Conservation (phyloP, 2,113 vertebrate genomes). For the Nothobranchius kuhntae region DNA sequence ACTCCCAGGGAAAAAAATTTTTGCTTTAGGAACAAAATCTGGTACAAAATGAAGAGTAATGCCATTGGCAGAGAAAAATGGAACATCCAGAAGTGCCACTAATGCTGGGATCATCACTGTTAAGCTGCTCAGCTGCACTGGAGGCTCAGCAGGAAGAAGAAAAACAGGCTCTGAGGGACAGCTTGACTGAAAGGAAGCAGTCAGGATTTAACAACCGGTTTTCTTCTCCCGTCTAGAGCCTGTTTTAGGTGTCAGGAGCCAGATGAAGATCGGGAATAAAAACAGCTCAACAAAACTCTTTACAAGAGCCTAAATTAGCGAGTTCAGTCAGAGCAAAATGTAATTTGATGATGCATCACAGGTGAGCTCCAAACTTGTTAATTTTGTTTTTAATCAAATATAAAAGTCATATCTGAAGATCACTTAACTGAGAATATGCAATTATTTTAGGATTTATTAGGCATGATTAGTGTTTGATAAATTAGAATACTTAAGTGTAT, state of each 20-base stretch:
- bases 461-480: too few relatives aligned
- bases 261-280: background rate
- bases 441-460: too few relatives aligned
- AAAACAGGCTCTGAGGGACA: slow-evolving; percentile 19
- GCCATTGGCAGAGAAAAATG: slow-evolving; percentile 3
- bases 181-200: slow-evolving; percentile 13
- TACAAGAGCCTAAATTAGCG: background rate
- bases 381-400: too few relatives aligned
- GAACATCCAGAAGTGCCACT: slow-evolving; percentile 6
- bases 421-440: too few relatives aligned
- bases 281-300: too few relatives aligned
- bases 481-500: too few relatives aligned
- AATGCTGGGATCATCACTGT: slow-evolving; percentile 20
- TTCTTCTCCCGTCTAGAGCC: background rate
- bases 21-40: background rate
- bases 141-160: slow-evolving; percentile 16
- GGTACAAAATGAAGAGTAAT: background rate
- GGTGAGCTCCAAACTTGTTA: too few relatives aligned
- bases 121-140: slow-evolving; percentile 23
- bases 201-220: slow-evolving; percentile 4
- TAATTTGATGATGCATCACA: too few relatives aligned
- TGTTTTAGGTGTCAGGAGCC: too few relatives aligned
- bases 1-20: background rate
- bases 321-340: too few relatives aligned
- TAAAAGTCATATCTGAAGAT: too few relatives aligned